Conservation (phyloP, 2,113 vertebrate species). For the Mobula birostris region DNA sequence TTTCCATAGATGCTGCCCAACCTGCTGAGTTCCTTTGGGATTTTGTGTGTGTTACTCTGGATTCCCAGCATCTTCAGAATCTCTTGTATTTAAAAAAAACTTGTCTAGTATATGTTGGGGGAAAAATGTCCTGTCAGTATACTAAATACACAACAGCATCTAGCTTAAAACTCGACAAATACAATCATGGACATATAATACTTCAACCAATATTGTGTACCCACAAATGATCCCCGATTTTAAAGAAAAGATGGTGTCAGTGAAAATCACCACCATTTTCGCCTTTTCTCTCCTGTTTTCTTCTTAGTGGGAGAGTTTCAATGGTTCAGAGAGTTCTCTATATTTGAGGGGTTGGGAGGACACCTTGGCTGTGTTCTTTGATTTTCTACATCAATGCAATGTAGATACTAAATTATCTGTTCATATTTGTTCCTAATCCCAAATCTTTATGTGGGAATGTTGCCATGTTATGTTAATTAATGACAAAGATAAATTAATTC, state of each 20-base stretch:
- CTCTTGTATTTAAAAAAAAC: not conserved
- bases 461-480: not conserved
- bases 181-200: not conserved
- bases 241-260: not conserved
- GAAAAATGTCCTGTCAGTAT: not conserved
- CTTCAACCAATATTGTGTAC: not conserved
- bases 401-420: not conserved
- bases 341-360: no score
- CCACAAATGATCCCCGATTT: no score
- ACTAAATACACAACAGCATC: not conserved
- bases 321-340: conserved; percentile 8
- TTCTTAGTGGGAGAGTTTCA: not conserved
- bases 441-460: not conserved
- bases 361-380: not conserved
- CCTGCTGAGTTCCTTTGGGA: no score
- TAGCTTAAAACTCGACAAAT: not conserved
- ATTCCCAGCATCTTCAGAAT: no score
- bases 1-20: no score
- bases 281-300: not conserved
- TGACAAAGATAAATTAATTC: not conserved
- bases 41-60: no score
- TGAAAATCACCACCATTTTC: not conserved
- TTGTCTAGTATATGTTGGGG: not conserved
- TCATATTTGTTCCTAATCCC: no score
- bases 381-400: not conserved